Percentiles rank a stretch among this genome's conserved stretches.
Conservation (phyloP, 2,888 invertebrate genomes). For the Melikaiella ostensackeni region DNA sequence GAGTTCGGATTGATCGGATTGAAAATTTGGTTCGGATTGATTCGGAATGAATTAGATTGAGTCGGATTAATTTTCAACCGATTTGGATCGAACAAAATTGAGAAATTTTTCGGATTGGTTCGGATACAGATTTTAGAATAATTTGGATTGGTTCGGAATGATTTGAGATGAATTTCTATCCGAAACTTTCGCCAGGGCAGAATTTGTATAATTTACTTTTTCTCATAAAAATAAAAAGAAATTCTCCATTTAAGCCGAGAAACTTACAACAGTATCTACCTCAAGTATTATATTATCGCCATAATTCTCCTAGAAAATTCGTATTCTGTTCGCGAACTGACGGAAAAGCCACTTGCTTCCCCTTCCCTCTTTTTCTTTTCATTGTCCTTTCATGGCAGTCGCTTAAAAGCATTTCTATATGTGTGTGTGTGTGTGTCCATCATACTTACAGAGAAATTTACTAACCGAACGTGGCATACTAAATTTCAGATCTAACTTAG, state of each 20-base stretch:
- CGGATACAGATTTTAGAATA: no score
- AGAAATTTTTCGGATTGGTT: no score
- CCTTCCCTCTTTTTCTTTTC: background rate
- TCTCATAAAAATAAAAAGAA: background rate
- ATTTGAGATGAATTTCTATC: no score
- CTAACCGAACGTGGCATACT: background rate
- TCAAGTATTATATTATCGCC: background rate
- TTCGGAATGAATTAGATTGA: no score
- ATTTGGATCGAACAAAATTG: no score
- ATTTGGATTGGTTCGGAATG: no score
- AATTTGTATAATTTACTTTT: background rate
- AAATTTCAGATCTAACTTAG: background rate
- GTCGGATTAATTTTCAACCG: no score
- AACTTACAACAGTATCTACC: background rate
- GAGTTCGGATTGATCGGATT: no score
- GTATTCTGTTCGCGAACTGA: background rate
- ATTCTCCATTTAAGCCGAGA: background rate
- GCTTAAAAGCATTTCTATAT: conserved; percentile 15
- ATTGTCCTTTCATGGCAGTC: conserved; percentile 11
- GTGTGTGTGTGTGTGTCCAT: background rate
- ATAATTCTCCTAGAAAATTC: background rate
- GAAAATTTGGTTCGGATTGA: no score
- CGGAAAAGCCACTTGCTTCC: background rate
- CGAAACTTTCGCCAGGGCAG: no score
- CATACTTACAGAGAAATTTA: conserved; percentile 4